These are phyloP conservation scores for Xylocampa areola DNA, from an alignment of 2,888 invertebrate species.

Conservation along the genomic window DNA sequence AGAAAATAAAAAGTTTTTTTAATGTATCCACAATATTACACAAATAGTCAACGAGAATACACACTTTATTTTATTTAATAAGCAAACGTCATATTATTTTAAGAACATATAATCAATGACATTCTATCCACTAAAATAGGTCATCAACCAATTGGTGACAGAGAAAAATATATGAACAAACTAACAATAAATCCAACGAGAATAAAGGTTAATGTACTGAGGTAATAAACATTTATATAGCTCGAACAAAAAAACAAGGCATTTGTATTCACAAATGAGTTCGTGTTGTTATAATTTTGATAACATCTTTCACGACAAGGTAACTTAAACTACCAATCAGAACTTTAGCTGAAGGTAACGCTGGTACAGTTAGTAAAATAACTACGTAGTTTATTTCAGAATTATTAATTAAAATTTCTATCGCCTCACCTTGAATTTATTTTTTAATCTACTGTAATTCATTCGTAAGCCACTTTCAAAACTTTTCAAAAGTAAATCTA, in stretches of 20 bases:
- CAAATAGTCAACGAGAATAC: too few species aligned
- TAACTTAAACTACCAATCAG: slow-evolving; percentile 55
- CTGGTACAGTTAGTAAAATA: too few species aligned
- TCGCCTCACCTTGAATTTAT: too few species aligned
- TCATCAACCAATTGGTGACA: slow-evolving; percentile 1
- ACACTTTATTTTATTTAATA: too few species aligned
- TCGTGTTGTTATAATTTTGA: slow-evolving; percentile 61
- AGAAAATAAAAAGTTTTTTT: too few species aligned
- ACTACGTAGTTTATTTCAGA: too few species aligned
- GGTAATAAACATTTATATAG: slow-evolving; percentile 47
- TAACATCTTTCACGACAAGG: slow-evolving; percentile 58
- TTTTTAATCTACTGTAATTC: too few species aligned
- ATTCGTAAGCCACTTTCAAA: too few species aligned
- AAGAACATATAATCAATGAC: background rate
- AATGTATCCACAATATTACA: too few species aligned
- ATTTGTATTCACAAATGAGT: slow-evolving; percentile 59
- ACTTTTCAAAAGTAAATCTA: too few species aligned
- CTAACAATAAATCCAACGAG: slow-evolving; percentile 22
- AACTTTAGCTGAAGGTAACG: slow-evolving; percentile 36
- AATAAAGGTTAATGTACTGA: slow-evolving; percentile 32
- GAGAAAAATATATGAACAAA: slow-evolving; percentile 9
- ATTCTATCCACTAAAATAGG: background rate
- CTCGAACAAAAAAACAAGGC: slow-evolving; percentile 41
- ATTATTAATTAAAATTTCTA: too few species aligned
- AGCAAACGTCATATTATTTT: background rate